phyloP scores from a whole-genome alignment of 2,888 invertebrate genomes.

The Seira sanloemensis region DNA sequence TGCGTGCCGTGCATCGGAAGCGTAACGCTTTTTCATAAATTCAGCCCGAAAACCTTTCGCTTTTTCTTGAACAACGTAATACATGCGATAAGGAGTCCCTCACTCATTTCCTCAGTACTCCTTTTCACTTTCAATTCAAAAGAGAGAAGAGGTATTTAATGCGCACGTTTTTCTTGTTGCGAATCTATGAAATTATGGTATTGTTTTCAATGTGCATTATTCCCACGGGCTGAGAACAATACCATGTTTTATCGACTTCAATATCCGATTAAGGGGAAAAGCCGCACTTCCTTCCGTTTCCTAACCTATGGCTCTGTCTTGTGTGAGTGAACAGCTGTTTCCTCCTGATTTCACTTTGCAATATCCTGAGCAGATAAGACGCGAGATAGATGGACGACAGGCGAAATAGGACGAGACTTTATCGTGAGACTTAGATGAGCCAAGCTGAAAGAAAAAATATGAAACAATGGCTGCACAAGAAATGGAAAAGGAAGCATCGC shows the following conservation, averaged over 20 bases:
- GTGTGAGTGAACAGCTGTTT: background rate
- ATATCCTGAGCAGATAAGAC: background rate
- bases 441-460: no score
- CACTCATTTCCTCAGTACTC: background rate
- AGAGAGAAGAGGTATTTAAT: background rate
- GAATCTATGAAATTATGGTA: no score
- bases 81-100: no score
- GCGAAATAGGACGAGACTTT: background rate
- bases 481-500: no score
- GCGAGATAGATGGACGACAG: background rate
- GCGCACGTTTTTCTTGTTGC: background rate
- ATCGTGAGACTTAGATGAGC: background rate
- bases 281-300: conserved; percentile 1
- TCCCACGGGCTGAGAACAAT: background rate
- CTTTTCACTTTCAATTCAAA: background rate
- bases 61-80: background rate
- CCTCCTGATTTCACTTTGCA: background rate
- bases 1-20: background rate
- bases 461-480: no score
- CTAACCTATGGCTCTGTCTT: background rate
- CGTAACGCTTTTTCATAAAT: conserved; percentile 1
- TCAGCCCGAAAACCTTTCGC: background rate
- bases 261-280: no score
- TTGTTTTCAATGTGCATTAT: conserved; percentile 17
- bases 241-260: background rate